These are phyloP conservation scores for Drosophila borealis DNA, from an alignment of 2,888 invertebrate species.

Conservation along the genomic window DNA sequence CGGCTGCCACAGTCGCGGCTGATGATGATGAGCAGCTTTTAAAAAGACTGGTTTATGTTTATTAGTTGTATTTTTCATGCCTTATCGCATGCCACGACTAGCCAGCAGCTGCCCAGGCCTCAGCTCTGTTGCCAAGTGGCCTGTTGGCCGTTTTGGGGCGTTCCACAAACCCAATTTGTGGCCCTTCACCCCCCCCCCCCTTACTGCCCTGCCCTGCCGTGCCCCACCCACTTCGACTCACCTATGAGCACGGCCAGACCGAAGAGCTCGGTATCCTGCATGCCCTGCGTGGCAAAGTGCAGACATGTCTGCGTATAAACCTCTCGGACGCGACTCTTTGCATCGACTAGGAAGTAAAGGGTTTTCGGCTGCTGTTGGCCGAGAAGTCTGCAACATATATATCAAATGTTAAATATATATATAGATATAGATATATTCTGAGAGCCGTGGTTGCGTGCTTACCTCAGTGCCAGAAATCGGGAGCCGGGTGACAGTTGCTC, in stretches of 20 bases:
- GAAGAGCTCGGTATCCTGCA: conserved; percentile 93
- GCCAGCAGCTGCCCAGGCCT: conserved; percentile 16
- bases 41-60: conserved; percentile 80
- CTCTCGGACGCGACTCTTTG: conserved; percentile 92
- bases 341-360: conserved; percentile 87
- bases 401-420: background rate
- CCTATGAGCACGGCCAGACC: conserved; percentile 92
- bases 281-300: conserved; percentile 91
- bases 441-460: conserved; percentile 28
- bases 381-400: conserved; percentile 78
- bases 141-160: conserved; percentile 29
- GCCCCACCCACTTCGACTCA: conserved; percentile 85
- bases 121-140: conserved; percentile 40
- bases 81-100: conserved; percentile 61
- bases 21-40: conserved; percentile 80
- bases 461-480: conserved; percentile 87
- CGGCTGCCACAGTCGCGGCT: conserved; percentile 27
- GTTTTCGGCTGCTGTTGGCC: conserved; percentile 85
- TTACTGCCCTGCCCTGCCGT: too few relatives aligned
- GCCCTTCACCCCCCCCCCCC: background rate
- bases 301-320: conserved; percentile 92
- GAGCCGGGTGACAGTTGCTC: conserved; percentile 87
- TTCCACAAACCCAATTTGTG: conserved; percentile 42
- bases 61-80: conserved; percentile 79
- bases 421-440: background rate